These are phyloP conservation scores for Tipula vernalis DNA, from an alignment of 2,888 invertebrate genomes.

Conservation along the genomic window DNA sequence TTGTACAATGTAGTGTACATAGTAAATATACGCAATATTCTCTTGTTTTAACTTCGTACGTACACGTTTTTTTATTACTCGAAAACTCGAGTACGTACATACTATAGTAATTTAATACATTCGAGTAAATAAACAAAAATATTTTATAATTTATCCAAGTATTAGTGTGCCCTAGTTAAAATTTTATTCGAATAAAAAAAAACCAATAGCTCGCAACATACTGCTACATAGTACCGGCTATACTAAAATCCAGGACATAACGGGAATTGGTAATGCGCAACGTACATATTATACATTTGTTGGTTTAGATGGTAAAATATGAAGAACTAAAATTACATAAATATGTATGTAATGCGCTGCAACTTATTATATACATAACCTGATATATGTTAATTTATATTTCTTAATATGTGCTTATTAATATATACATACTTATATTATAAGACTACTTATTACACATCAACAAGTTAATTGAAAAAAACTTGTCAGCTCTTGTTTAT, in stretches of 20 bases:
- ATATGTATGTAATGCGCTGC: not conserved
- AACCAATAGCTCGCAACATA: not conserved
- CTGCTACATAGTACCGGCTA: not conserved
- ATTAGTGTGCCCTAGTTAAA: not conserved
- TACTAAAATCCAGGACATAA: slow-evolving; percentile 9
- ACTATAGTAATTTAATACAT: not conserved
- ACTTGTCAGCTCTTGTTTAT: not conserved
- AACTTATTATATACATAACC: not conserved
- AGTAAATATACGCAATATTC: not conserved
- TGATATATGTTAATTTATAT: not conserved
- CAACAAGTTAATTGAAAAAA: not conserved
- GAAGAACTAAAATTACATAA: not conserved
- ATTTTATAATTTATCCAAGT: not conserved
- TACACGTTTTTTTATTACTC: not conserved
- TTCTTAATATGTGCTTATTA: not conserved
- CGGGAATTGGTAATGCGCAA: not conserved
- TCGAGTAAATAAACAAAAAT: not conserved
- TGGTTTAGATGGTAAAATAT: not conserved
- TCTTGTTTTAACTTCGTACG: not conserved
- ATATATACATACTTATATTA: too few relatives aligned
- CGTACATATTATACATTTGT: not conserved
- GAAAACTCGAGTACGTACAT: not conserved
- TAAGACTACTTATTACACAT: not conserved
- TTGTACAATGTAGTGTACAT: not conserved
- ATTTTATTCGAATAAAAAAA: not conserved